phyloP scores from a whole-genome alignment of 2,888 invertebrate genomes.

The Aleiodes leptofemur region DNA sequence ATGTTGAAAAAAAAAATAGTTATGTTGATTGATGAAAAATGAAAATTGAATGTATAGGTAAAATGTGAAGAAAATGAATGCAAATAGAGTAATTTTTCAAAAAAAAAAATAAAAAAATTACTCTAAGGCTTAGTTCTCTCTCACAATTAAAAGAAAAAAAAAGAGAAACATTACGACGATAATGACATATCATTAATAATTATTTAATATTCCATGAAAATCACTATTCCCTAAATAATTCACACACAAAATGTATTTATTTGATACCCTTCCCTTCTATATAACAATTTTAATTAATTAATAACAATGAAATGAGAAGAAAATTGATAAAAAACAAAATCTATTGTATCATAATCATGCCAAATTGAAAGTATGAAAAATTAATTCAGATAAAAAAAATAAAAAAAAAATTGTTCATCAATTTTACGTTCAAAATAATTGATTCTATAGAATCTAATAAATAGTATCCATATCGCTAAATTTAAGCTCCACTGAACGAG shows the following conservation, averaged over 20 bases:
- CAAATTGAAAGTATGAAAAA: slow-evolving; percentile 63
- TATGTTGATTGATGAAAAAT: slow-evolving; percentile 6
- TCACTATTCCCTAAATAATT: slow-evolving; percentile 54
- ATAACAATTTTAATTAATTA: slow-evolving; percentile 50
- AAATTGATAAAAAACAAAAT: slow-evolving; percentile 38
- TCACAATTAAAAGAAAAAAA: not conserved
- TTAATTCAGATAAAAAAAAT: not conserved
- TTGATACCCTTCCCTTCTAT: slow-evolving; percentile 54
- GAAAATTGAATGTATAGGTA: slow-evolving; percentile 28
- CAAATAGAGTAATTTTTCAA: slow-evolving; percentile 1
- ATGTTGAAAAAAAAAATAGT: slow-evolving; percentile 28
- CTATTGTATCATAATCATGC: slow-evolving; percentile 66
- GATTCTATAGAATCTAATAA: slow-evolving; percentile 67
- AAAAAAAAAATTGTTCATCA: slow-evolving; percentile 59
- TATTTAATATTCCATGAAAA: slow-evolving; percentile 52
- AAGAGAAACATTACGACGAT: slow-evolving; percentile 34
- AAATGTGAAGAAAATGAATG: slow-evolving; percentile 15
- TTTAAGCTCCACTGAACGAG: slow-evolving; percentile 65
- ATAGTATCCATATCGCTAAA: slow-evolving; percentile 67
- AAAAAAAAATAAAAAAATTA: slow-evolving; percentile 14
- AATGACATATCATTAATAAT: slow-evolving; percentile 55
- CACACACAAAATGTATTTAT: slow-evolving; percentile 55
- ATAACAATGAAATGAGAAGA: slow-evolving; percentile 16
- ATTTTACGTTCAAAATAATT: slow-evolving; percentile 66
- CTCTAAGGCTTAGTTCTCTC: slow-evolving; percentile 37